These are phyloP conservation scores for Coregonus clupeaformis DNA, from an alignment of 2,113 vertebrate genomes.

Conservation along the genomic window DNA sequence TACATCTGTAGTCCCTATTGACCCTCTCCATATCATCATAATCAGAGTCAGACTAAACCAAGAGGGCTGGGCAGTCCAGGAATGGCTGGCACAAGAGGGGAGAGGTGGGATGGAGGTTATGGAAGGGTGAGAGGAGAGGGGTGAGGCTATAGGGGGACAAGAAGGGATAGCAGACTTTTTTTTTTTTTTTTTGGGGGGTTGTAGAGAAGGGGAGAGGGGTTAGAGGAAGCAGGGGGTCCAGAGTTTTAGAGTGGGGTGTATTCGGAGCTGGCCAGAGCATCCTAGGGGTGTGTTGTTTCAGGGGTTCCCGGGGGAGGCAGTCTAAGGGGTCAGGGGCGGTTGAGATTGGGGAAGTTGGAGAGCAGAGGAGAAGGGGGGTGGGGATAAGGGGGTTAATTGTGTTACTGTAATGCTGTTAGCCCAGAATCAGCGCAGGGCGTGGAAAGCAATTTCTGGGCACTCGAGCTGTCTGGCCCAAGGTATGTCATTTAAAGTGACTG, in stretches of 20 bases:
- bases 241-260: too few relatives aligned
- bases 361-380: background rate
- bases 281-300: too few relatives aligned
- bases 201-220: background rate
- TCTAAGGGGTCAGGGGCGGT: too few relatives aligned
- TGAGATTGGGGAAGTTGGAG: background rate
- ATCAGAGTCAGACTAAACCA: background rate
- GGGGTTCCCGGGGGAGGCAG: too few relatives aligned
- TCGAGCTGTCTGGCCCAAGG: constrained; percentile 5
- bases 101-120: background rate
- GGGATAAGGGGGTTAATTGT: constrained; percentile 7
- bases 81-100: too few relatives aligned
- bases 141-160: background rate
- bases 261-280: too few relatives aligned
- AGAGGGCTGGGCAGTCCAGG: background rate
- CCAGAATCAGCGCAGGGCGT: constrained; percentile 15
- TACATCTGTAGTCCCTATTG: background rate
- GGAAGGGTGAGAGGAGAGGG: background rate
- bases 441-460: constrained; percentile 19
- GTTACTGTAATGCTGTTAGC: constrained; percentile 39
- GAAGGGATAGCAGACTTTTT: background rate
- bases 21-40: background rate
- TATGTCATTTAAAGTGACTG: constrained; percentile 18
- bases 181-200: background rate
- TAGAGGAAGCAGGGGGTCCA: background rate